A percentile compares a stretch with the other conserved stretches of the same genome.
These are phyloP conservation scores for Allophyes oxyacanthae DNA, from an alignment of 2,888 invertebrate species.

Conservation along the genomic window DNA sequence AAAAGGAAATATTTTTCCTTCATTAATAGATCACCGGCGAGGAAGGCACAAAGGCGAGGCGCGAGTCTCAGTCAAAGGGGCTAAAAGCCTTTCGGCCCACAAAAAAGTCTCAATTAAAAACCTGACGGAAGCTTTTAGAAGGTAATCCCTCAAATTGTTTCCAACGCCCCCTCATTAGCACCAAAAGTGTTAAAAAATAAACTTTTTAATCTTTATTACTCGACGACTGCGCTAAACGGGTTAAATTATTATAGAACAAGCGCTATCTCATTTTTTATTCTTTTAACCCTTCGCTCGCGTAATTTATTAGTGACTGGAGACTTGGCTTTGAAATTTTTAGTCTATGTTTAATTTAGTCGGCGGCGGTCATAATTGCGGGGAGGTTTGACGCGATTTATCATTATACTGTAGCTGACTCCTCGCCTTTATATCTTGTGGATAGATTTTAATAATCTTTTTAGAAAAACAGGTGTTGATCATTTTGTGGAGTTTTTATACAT, in stretches of 20 bases:
- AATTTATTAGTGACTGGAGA: conserved; percentile 82
- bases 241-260: conserved; percentile 87
- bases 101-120: conserved; percentile 90
- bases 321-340: conserved; percentile 77
- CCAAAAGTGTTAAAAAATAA: conserved; percentile 89
- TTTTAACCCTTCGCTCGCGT: conserved; percentile 79
- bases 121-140: conserved; percentile 90
- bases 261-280: conserved; percentile 83
- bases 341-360: conserved; percentile 79
- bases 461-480: conserved; percentile 34
- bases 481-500: conserved; percentile 8
- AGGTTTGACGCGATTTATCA: conserved; percentile 71
- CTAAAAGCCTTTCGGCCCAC: conserved; percentile 87
- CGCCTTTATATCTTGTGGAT: conserved; percentile 44
- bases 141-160: conserved; percentile 90
- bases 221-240: conserved; percentile 86
- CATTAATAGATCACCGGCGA: conserved; percentile 86
- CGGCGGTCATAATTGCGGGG: conserved; percentile 78
- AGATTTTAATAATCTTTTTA: conserved; percentile 45
- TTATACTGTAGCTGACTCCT: conserved; percentile 43
- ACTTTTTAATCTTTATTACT: conserved; percentile 90
- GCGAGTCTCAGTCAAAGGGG: conserved; percentile 76
- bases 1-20: conserved; percentile 76
- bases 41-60: conserved; percentile 77
- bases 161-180: conserved; percentile 89